Evolutionary conservation across 2,888 invertebrate species (phyloP).

Genomic region (Perizoma flavofasciatum): DNA sequence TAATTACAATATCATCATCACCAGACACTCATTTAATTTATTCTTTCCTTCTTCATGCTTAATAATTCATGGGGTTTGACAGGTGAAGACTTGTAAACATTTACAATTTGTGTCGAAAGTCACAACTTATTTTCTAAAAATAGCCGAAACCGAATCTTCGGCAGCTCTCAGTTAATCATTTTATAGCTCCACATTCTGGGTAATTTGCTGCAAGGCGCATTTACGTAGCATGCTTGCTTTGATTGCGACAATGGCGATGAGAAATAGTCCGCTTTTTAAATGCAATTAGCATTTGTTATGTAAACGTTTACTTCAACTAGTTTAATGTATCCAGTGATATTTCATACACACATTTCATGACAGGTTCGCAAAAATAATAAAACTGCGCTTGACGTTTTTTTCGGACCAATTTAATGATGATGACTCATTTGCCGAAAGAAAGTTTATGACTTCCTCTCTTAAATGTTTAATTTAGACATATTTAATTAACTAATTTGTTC

Average conservation of each 20-base stretch:
- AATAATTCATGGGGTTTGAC: too few species aligned
- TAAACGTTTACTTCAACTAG: slow-evolving; percentile 21
- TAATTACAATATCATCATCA: too few species aligned
- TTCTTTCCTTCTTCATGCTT: too few species aligned
- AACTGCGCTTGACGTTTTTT: too few species aligned
- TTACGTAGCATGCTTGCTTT: slow-evolving; percentile 36
- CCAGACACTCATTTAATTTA: too few species aligned
- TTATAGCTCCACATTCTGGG: slow-evolving; percentile 36
- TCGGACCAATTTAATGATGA: too few species aligned
- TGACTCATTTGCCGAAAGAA: slow-evolving; percentile 17
- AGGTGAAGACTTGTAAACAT: too few species aligned
- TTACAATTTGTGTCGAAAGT: too few species aligned
- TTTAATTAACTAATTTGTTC: slow-evolving; percentile 18
- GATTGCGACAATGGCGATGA: slow-evolving; percentile 35
- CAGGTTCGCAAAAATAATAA: too few species aligned
- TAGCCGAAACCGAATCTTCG: slow-evolving; percentile 5
- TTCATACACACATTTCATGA: not conserved
- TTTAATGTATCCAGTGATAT: slow-evolving; percentile 4
- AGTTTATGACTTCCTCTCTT: slow-evolving; percentile 20
- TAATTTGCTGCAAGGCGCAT: slow-evolving; percentile 37
- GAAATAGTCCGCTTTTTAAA: slow-evolving; percentile 31
- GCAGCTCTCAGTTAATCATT: slow-evolving; percentile 20
- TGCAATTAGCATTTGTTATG: slow-evolving; percentile 20
- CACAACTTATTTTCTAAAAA: too few species aligned
- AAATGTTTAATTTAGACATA: slow-evolving; percentile 10